Evolutionary conservation across 2,113 vertebrate species (phyloP).

Genomic region (Apaloderma vittatum): DNA sequence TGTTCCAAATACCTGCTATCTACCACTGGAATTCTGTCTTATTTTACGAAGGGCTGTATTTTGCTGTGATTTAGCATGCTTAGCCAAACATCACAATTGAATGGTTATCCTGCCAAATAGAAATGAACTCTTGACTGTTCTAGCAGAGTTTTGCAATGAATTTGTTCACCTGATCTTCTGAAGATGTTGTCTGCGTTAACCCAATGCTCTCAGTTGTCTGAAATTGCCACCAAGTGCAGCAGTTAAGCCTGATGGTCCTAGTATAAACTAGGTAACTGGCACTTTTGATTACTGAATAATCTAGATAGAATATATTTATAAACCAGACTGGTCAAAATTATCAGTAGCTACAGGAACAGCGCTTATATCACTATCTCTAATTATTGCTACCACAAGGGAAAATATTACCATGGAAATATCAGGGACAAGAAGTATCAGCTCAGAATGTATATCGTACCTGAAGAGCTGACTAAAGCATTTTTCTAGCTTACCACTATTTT

Average conservation of each 20-base stretch:
- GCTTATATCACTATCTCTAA: not conserved
- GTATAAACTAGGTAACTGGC: not conserved
- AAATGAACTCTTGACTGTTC: not conserved
- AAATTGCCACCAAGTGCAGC: not conserved
- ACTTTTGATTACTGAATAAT: not conserved
- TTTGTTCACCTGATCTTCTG: not conserved
- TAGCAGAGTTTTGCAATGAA: not conserved
- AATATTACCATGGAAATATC: not conserved
- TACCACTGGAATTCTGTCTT: not conserved
- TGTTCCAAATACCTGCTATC: not conserved
- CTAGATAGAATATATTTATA: not conserved
- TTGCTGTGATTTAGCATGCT: not conserved
- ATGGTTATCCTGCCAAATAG: not conserved
- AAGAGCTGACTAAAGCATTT: not conserved
- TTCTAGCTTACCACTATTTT: not conserved
- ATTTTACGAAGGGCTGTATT: not conserved
- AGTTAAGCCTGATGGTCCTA: not conserved
- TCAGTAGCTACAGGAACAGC: not conserved
- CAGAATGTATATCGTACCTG: not conserved
- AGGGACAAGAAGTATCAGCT: not conserved
- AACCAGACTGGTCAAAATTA: not conserved
- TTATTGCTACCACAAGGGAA: not conserved
- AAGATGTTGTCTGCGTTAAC: not conserved
- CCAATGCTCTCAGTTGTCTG: not conserved
- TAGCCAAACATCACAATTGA: not conserved